Evolutionary conservation across 2,113 vertebrate species (phyloP).

Genomic region (Orycteropus afer): DNA sequence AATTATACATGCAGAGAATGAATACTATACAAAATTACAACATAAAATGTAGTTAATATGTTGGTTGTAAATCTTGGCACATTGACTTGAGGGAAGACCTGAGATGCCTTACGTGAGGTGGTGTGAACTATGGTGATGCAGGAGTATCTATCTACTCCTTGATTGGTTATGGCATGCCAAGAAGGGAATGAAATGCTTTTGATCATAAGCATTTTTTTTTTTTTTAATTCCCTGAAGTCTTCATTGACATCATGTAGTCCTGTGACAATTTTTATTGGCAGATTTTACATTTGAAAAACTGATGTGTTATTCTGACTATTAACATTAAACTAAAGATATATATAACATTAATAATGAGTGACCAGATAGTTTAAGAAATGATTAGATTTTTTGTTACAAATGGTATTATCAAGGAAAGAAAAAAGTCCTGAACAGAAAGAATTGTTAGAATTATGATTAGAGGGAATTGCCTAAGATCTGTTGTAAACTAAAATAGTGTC

Average conservation of each 20-base stretch:
- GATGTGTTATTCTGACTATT: not conserved
- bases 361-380: conserved; percentile 2
- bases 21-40: not conserved
- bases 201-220: not conserved
- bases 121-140: not conserved
- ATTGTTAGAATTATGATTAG: conserved; percentile 31
- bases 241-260: not conserved
- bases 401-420: not conserved
- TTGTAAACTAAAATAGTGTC: conserved; percentile 48
- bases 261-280: not conserved
- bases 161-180: not conserved
- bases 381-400: not conserved
- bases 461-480: not conserved
- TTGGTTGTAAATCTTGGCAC: not conserved
- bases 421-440: conserved; percentile 15
- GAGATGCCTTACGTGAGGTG: not conserved
- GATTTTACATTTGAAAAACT: not conserved
- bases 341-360: conserved; percentile 35
- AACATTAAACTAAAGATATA: not conserved
- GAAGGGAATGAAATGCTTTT: not conserved
- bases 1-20: not conserved
- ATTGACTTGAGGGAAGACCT: not conserved
- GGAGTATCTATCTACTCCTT: too few relatives aligned
- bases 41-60: not conserved
- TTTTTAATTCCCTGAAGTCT: not conserved